phyloP scores from a whole-genome alignment of 1,140 invertebrate species.

The Stenopsyche tienmushanensis region DNA sequence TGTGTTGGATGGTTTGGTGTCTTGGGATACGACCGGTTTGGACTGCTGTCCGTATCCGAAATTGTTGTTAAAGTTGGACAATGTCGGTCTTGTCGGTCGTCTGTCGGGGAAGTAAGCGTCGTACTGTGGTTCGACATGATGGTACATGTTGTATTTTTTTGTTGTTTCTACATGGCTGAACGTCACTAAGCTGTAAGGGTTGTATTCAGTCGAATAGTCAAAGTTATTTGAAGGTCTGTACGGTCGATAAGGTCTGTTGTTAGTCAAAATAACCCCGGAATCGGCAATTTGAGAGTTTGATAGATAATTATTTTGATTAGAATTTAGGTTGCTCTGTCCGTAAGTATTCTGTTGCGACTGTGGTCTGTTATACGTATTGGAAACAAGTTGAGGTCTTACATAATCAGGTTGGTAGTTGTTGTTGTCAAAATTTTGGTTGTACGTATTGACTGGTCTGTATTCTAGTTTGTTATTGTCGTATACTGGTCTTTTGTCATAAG shows the following conservation, averaged over 20 bases:
- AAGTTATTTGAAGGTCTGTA: slow-evolving; percentile 29
- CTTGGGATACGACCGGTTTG: slow-evolving; percentile 25
- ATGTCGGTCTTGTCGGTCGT: slow-evolving; percentile 29
- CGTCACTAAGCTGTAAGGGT: slow-evolving; percentile 49
- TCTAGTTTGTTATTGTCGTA: slow-evolving; percentile 39
- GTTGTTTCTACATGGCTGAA: slow-evolving; percentile 52
- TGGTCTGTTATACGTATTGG: slow-evolving; percentile 21
- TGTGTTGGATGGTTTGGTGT: slow-evolving; percentile 25
- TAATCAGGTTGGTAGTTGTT: slow-evolving; percentile 32
- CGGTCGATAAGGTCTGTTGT: slow-evolving; percentile 31
- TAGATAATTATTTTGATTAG: slow-evolving; percentile 19
- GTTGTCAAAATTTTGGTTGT: slow-evolving; percentile 10
- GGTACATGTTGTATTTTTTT: slow-evolving; percentile 24
- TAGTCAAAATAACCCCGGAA: slow-evolving; percentile 8
- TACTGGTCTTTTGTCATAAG: slow-evolving; percentile 38
- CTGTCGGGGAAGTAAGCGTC: slow-evolving; percentile 7
- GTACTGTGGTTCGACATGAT: not conserved
- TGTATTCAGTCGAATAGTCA: slow-evolving; percentile 46
- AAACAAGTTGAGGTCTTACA: slow-evolving; percentile 20
- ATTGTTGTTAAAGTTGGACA: slow-evolving; percentile 5
- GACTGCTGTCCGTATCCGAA: slow-evolving; percentile 22
- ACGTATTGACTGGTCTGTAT: slow-evolving; percentile 28
- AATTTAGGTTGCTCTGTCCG: slow-evolving; percentile 1
- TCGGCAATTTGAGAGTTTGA: slow-evolving; percentile 21
- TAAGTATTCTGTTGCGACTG: slow-evolving; percentile 4